phyloP scores from a whole-genome alignment of 2,113 vertebrate species.

The Hypanus sabinus region DNA sequence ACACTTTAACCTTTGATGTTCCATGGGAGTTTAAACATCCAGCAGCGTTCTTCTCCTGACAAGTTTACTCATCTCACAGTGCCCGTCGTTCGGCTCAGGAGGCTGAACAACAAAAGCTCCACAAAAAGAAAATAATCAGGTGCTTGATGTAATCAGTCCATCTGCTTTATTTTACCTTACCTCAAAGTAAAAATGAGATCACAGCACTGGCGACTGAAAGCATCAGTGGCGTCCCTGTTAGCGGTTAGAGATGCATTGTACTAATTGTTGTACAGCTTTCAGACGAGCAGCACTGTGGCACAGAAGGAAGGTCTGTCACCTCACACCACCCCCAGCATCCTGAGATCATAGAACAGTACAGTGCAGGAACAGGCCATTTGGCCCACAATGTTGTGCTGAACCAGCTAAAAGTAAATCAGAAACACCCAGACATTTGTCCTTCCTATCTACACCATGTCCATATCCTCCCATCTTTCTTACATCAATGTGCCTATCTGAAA shows the following conservation, averaged over 20 bases:
- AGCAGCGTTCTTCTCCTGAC: background rate
- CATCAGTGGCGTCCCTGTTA: background rate
- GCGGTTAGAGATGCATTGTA: background rate
- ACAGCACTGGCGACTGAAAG: background rate
- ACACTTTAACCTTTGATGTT: constrained; percentile 17
- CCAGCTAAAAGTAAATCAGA: too few species aligned
- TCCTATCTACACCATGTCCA: too few species aligned
- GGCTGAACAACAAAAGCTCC: background rate
- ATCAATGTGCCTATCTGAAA: too few species aligned
- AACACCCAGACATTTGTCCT: too few species aligned
- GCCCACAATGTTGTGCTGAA: too few species aligned
- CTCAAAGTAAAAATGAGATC: background rate
- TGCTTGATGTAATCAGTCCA: background rate
- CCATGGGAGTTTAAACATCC: background rate
- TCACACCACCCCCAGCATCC: too few species aligned
- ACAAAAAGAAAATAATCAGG: background rate
- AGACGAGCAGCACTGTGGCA: too few species aligned
- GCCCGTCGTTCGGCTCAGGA: background rate
- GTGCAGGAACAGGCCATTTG: too few species aligned
- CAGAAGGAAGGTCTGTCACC: too few species aligned
- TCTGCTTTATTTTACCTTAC: background rate
- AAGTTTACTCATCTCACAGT: background rate
- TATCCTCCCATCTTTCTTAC: too few species aligned
- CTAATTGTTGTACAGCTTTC: too few species aligned
- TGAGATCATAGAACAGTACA: too few species aligned